phyloP scores from a whole-genome alignment of 2,113 vertebrate species.

The Calonectris borealis region DNA sequence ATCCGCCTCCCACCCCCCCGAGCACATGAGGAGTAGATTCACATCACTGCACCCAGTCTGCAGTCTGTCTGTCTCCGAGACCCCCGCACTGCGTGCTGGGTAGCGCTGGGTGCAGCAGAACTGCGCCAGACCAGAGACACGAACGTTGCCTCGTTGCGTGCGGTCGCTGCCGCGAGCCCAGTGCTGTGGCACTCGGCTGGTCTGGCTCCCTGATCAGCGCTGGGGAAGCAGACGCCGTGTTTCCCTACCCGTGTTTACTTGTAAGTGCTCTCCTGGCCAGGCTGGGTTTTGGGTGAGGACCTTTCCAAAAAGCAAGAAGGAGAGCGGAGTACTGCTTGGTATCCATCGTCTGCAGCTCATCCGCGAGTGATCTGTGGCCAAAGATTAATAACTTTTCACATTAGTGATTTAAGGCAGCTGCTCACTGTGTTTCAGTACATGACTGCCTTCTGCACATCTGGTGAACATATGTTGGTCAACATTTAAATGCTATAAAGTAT shows the following conservation, averaged over 20 bases:
- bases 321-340: neutral
- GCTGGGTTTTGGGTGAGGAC: fast-evolving
- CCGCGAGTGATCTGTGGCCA: neutral
- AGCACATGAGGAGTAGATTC: fast-evolving
- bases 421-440: fast-evolving
- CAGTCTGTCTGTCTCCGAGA: neutral
- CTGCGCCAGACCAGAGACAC: neutral
- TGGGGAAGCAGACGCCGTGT: fast-evolving
- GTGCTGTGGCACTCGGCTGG: neutral
- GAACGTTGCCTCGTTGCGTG: fast-evolving
- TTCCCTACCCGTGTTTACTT: fast-evolving
- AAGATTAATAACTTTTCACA: neutral
- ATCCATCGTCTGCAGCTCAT: neutral
- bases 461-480: fast-evolving
- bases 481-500: fast-evolving
- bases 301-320: neutral
- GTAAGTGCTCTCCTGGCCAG: fast-evolving
- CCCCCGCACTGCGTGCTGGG: fast-evolving
- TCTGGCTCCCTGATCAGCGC: fast-evolving
- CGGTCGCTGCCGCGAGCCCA: fast-evolving
- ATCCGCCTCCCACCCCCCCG: fast-evolving
- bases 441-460: fast-evolving
- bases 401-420: neutral
- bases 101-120: neutral
- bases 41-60: fast-evolving